Evolutionary conservation across 2,888 invertebrate species (phyloP).

Genomic region (Ctena decussata): DNA sequence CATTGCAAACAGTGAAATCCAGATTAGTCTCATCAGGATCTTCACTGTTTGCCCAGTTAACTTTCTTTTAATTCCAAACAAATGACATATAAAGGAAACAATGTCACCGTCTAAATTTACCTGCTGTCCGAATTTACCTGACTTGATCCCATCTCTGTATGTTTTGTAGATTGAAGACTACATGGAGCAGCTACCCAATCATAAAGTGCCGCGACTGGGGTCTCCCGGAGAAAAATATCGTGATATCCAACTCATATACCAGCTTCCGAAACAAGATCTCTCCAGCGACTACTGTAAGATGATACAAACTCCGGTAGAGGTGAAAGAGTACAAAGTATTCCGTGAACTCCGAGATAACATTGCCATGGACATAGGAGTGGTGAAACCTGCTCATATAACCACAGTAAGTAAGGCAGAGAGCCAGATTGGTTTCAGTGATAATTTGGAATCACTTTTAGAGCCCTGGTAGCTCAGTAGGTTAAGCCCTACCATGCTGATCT

Average conservation of each 20-base stretch:
- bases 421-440: no score
- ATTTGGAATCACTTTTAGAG: no score
- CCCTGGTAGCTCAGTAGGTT: no score
- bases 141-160: no score
- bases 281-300: constrained; percentile 94
- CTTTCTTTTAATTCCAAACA: no score
- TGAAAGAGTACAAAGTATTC: constrained; percentile 94
- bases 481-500: no score
- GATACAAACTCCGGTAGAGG: constrained; percentile 73
- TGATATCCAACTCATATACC: constrained; percentile 93
- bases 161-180: constrained; percentile 96
- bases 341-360: constrained; percentile 97
- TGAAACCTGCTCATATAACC: constrained; percentile 84
- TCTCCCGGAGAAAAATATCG: constrained; percentile 94
- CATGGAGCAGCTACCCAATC: constrained; percentile 95
- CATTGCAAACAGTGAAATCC: no score
- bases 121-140: no score
- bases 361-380: constrained; percentile 96
- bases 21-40: no score
- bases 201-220: constrained; percentile 92
- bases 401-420: constrained; percentile 66
- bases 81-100: no score
- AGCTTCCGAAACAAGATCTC: constrained; percentile 94
- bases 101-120: no score
- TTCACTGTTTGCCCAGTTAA: no score